These are phyloP conservation scores for Apamea anceps DNA, from an alignment of 2,888 invertebrate genomes.

Conservation along the genomic window DNA sequence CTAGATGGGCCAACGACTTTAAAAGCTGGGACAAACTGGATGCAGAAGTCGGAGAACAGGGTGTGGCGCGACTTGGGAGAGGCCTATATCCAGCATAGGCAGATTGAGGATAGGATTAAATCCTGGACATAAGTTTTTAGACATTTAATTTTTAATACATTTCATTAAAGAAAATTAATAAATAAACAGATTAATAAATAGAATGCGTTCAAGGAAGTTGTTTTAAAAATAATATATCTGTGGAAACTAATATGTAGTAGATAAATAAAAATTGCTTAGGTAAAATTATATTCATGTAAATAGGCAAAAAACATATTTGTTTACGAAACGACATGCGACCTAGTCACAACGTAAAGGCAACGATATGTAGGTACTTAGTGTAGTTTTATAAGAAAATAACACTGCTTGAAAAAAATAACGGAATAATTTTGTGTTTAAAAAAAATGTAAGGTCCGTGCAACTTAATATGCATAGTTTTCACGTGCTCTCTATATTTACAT, in stretches of 20 bases:
- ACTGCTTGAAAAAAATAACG: neutral
- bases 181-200: neutral
- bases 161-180: neutral
- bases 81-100: neutral
- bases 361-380: neutral
- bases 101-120: neutral
- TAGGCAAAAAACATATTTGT: neutral
- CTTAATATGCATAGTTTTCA: constrained; percentile 2
- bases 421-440: neutral
- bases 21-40: neutral
- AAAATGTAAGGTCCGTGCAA: constrained; percentile 15
- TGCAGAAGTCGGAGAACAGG: neutral
- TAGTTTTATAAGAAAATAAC: neutral
- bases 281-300: neutral
- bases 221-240: neutral
- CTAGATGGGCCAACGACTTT: neutral
- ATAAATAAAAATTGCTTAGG: neutral
- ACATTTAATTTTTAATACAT: neutral
- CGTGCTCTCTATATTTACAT: constrained; percentile 36
- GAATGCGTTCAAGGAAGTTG: neutral
- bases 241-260: neutral
- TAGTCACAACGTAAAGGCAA: neutral
- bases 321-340: neutral
- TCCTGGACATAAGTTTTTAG: neutral
- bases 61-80: neutral